Conservation (phyloP, 1,140 invertebrate species). For the Idris sp. region DNA sequence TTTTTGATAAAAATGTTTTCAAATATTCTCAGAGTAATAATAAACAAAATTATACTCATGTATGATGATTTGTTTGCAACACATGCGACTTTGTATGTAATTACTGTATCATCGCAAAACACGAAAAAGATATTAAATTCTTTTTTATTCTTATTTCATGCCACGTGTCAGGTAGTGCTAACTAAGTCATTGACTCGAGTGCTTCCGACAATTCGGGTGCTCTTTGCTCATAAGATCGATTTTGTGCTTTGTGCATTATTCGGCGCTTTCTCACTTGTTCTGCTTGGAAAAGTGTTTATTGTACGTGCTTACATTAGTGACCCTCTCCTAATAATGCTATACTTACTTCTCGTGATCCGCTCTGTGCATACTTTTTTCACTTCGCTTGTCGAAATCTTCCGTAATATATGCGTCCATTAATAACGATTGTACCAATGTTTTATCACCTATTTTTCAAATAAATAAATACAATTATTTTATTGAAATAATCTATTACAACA, state of each 20-base stretch:
- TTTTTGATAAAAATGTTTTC: too few species aligned
- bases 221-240: slow-evolving; percentile 58
- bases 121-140: slow-evolving; percentile 55
- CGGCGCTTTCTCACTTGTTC: slow-evolving; percentile 57
- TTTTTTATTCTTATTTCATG: slow-evolving; percentile 59
- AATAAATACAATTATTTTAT: slow-evolving; percentile 1
- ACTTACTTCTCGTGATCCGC: slow-evolving; percentile 75
- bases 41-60: too few species aligned
- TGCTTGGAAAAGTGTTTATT: slow-evolving; percentile 63
- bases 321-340: slow-evolving; percentile 49
- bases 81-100: slow-evolving; percentile 31
- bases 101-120: slow-evolving; percentile 39
- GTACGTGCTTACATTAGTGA: slow-evolving; percentile 62
- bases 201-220: slow-evolving; percentile 62
- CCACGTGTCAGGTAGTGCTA: slow-evolving; percentile 61
- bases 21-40: too few species aligned
- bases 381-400: slow-evolving; percentile 83
- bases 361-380: slow-evolving; percentile 73
- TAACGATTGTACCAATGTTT: slow-evolving; percentile 88
- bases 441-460: slow-evolving; percentile 83
- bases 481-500: too few species aligned
- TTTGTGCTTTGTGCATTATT: slow-evolving; percentile 66
- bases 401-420: slow-evolving; percentile 90
- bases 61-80: too few species aligned
- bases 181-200: slow-evolving; percentile 61